Evolutionary conservation across 2,797 vertebrate species (phyloP).

Genomic region (Hyperoplus lanceolatus): DNA sequence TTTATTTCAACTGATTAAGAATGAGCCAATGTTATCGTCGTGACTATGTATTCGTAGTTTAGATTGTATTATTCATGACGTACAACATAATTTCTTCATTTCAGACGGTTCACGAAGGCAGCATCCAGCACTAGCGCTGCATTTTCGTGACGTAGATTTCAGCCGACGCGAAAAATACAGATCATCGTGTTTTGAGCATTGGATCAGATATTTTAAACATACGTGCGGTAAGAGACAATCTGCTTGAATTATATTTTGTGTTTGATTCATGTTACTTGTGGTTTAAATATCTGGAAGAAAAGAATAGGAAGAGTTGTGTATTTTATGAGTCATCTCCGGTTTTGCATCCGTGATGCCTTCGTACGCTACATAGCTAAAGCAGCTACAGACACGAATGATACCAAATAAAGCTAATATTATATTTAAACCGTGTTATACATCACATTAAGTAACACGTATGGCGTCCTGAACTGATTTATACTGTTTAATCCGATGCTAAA

Average conservation of each 20-base stretch:
- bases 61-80: background rate
- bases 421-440: background rate
- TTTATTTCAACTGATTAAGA: background rate
- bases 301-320: background rate
- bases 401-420: background rate
- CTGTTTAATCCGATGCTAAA: accelerated
- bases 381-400: background rate
- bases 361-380: slow-evolving; percentile 15
- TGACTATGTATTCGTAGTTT: background rate
- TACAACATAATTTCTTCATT: accelerated
- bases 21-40: no score
- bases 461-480: accelerated
- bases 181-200: slow-evolving; percentile 17
- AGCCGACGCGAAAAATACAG: slow-evolving; percentile 28
- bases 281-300: background rate
- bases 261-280: accelerated
- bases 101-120: slow-evolving; percentile 29
- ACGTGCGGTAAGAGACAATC: slow-evolving; percentile 43
- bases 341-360: slow-evolving; percentile 11
- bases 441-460: background rate
- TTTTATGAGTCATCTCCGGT: background rate
- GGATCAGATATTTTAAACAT: background rate
- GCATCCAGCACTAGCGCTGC: background rate
- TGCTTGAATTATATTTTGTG: accelerated
- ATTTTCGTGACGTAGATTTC: slow-evolving; percentile 66